These are phyloP conservation scores for Bradysia coprophila DNA, from an alignment of 1,140 invertebrate species.

Conservation along the genomic window DNA sequence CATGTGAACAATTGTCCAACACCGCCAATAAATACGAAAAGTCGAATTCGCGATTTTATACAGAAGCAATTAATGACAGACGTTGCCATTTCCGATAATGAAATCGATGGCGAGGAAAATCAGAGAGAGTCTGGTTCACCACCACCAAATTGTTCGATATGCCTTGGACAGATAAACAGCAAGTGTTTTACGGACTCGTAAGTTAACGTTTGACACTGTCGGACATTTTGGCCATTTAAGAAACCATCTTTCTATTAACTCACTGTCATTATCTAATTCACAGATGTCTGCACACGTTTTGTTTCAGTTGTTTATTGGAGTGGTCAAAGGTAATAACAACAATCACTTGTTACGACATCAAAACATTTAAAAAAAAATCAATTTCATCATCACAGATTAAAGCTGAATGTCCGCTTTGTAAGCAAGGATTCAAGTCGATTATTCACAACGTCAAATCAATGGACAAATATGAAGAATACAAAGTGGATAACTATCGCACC, in stretches of 20 bases:
- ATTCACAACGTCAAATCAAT: conserved; percentile 80
- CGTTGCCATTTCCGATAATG: background rate
- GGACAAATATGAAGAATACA: conserved; percentile 74
- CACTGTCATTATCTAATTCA: too few species aligned
- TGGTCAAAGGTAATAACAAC: conserved; percentile 66
- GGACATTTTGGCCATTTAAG: too few species aligned
- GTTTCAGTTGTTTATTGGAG: conserved; percentile 76
- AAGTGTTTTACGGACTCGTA: conserved; percentile 83
- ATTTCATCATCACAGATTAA: conserved; percentile 42
- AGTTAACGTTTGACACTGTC: too few species aligned
- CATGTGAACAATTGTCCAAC: background rate
- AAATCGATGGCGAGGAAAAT: background rate
- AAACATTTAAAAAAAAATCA: background rate
- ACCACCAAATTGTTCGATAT: conserved; percentile 81
- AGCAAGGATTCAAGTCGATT: conserved; percentile 76
- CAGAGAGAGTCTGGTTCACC: conserved; percentile 29
- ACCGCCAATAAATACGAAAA: background rate
- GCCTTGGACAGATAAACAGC: conserved; percentile 64
- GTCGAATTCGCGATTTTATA: background rate
- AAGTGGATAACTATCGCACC: conserved; percentile 28
- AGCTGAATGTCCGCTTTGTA: conserved; percentile 85
- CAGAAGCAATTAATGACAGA: background rate
- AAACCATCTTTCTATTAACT: too few species aligned
- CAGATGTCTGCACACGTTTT: conserved; percentile 88
- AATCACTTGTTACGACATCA: background rate